Conservation (phyloP, 2,888 invertebrate genomes). For the Agonopterix subpropinquella region DNA sequence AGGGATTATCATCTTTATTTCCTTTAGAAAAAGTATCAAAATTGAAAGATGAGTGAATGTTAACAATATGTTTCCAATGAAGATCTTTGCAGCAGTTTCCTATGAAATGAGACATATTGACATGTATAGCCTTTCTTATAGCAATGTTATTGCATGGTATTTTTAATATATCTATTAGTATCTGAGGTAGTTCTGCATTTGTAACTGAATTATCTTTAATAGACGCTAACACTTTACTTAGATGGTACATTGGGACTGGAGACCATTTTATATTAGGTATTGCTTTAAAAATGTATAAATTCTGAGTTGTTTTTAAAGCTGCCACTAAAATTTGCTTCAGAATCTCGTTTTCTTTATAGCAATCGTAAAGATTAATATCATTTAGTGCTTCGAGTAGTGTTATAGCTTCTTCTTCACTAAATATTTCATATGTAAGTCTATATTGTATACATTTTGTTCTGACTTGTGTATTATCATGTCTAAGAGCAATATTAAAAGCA, state of each 20-base stretch:
- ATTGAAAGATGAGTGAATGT: slow-evolving; percentile 30
- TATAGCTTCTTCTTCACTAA: slow-evolving; percentile 31
- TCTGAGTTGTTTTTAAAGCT: slow-evolving; percentile 24
- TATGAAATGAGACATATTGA: slow-evolving; percentile 42
- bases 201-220: slow-evolving; percentile 12
- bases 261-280: slow-evolving; percentile 51
- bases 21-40: slow-evolving; percentile 17
- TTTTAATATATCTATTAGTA: slow-evolving; percentile 38
- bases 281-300: slow-evolving; percentile 35
- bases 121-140: slow-evolving; percentile 44
- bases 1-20: slow-evolving; percentile 19
- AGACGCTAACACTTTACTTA: slow-evolving; percentile 37
- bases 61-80: slow-evolving; percentile 34
- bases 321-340: slow-evolving; percentile 30
- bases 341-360: slow-evolving; percentile 20
- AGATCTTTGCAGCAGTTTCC: slow-evolving; percentile 33
- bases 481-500: slow-evolving; percentile 54
- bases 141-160: slow-evolving; percentile 51
- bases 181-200: slow-evolving; percentile 16
- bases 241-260: slow-evolving; percentile 51
- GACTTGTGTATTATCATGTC: slow-evolving; percentile 57
- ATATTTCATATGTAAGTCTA: slow-evolving; percentile 36
- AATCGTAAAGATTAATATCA: slow-evolving; percentile 52
- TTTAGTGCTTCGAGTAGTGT: slow-evolving; percentile 50
- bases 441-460: slow-evolving; percentile 50